phyloP scores from a whole-genome alignment of 2,888 invertebrate genomes.

The Melitaea athalia region DNA sequence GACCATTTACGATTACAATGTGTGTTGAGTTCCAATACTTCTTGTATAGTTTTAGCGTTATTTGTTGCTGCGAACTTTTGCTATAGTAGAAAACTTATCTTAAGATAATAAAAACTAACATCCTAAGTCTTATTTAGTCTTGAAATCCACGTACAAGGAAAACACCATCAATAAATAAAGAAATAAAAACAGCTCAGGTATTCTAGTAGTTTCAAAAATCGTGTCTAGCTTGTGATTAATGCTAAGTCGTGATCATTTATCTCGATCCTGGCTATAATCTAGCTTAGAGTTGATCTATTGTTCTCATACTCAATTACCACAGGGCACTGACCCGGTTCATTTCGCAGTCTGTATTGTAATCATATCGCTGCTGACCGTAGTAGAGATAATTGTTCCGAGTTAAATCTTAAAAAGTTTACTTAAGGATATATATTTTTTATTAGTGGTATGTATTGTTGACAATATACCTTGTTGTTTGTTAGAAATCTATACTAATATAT shows the following conservation, averaged over 20 bases:
- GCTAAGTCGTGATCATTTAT: conserved; percentile 45
- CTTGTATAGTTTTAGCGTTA: too few relatives aligned
- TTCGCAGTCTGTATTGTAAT: conserved; percentile 12
- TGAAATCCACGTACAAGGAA: not conserved
- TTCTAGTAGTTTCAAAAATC: conserved; percentile 29
- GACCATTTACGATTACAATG: too few relatives aligned
- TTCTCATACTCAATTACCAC: conserved; percentile 42
- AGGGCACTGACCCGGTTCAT: conserved; percentile 36
- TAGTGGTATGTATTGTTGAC: not conserved
- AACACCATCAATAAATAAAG: conserved; percentile 1
- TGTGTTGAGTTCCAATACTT: too few relatives aligned
- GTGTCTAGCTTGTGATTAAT: conserved; percentile 42
- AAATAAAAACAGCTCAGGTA: not conserved
- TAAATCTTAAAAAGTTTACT: not conserved
- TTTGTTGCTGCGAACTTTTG: too few relatives aligned
- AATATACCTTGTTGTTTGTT: not conserved
- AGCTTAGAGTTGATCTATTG: conserved; percentile 43
- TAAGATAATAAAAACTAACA: too few relatives aligned
- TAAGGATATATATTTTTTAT: not conserved
- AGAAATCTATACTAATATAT: too few relatives aligned
- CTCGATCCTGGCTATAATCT: conserved; percentile 39
- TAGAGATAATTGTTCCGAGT: not conserved
- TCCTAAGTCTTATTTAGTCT: too few relatives aligned
- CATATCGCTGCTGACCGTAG: conserved; percentile 19
- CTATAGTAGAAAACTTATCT: too few relatives aligned